Percentiles rank a stretch among this genome's conserved stretches.
Conservation (phyloP, 2,113 vertebrate species). For the Carassius auratus region DNA sequence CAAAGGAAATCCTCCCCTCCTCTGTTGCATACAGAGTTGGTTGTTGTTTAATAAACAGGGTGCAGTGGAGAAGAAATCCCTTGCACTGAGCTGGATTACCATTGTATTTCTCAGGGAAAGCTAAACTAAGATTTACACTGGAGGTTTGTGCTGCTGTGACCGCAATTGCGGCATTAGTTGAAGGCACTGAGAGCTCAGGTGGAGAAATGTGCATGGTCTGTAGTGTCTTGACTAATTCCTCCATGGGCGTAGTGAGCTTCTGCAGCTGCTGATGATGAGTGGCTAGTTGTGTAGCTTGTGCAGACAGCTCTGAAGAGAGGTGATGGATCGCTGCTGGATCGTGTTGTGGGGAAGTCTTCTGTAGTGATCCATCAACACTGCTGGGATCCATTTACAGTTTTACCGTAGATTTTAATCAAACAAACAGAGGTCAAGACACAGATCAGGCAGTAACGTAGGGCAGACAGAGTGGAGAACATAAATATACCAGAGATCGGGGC, state of each 20-base stretch:
- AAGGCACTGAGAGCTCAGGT: rapidly evolving
- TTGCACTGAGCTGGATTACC: neutral
- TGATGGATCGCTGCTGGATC: neutral
- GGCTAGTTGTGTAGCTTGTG: neutral
- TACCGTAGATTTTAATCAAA: rapidly evolving
- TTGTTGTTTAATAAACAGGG: neutral
- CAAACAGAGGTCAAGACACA: too few species aligned
- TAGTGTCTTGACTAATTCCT: neutral
- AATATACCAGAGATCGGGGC: too few species aligned
- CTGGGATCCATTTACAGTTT: too few species aligned
- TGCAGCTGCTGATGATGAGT: neutral
- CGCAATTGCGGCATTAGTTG: rapidly evolving
- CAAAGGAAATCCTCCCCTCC: neutral
- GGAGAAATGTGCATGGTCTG: rapidly evolving
- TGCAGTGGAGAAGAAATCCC: neutral
- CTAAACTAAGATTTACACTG: rapidly evolving
- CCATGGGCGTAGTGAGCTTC: neutral
- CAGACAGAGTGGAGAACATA: too few species aligned
- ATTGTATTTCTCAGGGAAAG: neutral
- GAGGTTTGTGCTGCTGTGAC: rapidly evolving
- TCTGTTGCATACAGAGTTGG: neutral
- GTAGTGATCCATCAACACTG: too few species aligned
- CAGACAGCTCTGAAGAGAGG: neutral
- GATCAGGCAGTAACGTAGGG: too few species aligned
- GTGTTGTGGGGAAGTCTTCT: neutral